These are phyloP conservation scores for Copidosoma floridanum DNA, from an alignment of 1,140 invertebrate species.

Conservation along the genomic window DNA sequence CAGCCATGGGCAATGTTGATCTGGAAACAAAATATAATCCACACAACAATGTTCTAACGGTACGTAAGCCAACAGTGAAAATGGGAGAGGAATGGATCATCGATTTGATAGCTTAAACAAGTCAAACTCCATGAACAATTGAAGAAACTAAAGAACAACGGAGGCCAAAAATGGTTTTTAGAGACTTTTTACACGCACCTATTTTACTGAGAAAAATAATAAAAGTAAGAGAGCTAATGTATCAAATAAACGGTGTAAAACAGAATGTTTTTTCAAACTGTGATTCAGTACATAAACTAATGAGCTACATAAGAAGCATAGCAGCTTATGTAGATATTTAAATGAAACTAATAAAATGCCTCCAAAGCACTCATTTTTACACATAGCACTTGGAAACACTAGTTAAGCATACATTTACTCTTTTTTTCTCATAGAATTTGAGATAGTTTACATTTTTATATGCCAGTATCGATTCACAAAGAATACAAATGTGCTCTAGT, in stretches of 20 bases:
- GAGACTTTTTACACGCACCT: neutral
- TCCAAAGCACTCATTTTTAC: slow-evolving; percentile 1
- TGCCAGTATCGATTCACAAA: neutral
- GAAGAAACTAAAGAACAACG: neutral
- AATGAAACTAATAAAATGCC: neutral
- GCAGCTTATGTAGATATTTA: neutral
- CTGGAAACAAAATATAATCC: slow-evolving; percentile 63
- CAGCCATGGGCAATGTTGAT: slow-evolving; percentile 56
- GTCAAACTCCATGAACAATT: neutral
- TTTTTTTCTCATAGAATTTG: neutral
- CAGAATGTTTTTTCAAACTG: slow-evolving; percentile 23
- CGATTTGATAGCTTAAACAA: slow-evolving; percentile 56
- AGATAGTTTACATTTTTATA: slow-evolving; percentile 11
- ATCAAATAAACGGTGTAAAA: no score
- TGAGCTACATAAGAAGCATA: neutral
- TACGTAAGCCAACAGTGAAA: slow-evolving; percentile 82
- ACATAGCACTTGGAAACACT: neutral
- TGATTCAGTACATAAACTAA: slow-evolving; percentile 16
- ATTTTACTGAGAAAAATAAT: neutral
- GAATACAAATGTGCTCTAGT: slow-evolving; percentile 1
- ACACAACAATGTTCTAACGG: slow-evolving; percentile 64
- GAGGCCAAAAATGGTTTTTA: slow-evolving; percentile 9
- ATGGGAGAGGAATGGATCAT: slow-evolving; percentile 80
- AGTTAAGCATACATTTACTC: neutral
- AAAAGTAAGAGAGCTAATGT: neutral